These are phyloP conservation scores for Penaeus indicus DNA, from an alignment of 1,140 invertebrate genomes.

Conservation along the genomic window DNA sequence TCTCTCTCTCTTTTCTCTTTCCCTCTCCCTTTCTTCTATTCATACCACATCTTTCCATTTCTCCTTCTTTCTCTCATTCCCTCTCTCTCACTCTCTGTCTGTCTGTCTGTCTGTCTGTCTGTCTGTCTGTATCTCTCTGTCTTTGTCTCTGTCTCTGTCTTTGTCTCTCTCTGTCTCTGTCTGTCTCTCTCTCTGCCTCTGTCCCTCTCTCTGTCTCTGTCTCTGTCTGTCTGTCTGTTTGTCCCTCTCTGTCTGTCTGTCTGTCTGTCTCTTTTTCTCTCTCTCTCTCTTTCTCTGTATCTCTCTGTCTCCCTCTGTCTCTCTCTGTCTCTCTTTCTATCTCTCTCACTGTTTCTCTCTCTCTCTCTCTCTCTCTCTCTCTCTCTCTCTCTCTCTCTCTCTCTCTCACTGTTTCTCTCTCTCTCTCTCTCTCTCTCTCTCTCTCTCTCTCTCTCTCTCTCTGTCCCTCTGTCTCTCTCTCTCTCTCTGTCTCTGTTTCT, in stretches of 20 bases:
- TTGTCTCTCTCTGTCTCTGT: not conserved
- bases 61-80: not conserved
- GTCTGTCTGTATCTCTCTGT: not conserved
- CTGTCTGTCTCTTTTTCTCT: too few relatives aligned
- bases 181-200: not conserved
- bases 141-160: too few relatives aligned
- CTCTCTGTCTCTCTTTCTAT: not conserved
- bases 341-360: not conserved
- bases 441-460: not conserved
- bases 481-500: not conserved
- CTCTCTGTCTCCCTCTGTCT: too few relatives aligned
- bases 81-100: not conserved
- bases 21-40: not conserved
- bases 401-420: not conserved
- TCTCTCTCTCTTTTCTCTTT: not conserved
- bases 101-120: not conserved
- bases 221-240: not conserved
- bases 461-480: not conserved
- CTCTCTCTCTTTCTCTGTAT: too few relatives aligned
- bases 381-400: not conserved
- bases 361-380: not conserved
- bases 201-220: not conserved
- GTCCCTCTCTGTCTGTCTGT: too few relatives aligned
- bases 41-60: conserved; percentile 6
- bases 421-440: too few relatives aligned